Base-by-base conservation (phyloP, 2,888 invertebrate species). In the Auanema sp. region DNA sequence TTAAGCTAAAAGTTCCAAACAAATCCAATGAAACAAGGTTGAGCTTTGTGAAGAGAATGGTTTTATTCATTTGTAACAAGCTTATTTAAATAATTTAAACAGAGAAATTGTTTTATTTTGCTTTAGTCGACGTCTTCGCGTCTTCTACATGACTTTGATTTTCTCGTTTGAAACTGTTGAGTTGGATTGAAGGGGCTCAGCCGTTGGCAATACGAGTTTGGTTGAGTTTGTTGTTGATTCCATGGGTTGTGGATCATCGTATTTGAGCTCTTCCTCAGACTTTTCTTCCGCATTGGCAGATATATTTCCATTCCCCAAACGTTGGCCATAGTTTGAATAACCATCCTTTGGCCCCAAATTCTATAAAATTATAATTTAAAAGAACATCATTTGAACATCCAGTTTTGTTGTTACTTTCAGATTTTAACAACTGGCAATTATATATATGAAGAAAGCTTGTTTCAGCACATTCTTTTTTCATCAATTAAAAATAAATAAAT, bases 261-360 rank as follows among this genome's bases (percentile, higher is more conserved):
- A 47, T 10, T 21, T 47, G 16, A 47, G 47, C 21, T 47, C 10
- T 47, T 47, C 47, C 6, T 47, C 47, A 47, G 47, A 33, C 33
- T 33, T 8, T 33, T 33, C 33, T 33, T 33, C 33, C 33, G 3
- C 33, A 33, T 33, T 33, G 33, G 33, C 33, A 33, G 33, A 33
- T 49, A 24, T 40, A 44, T 33, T 24, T 62, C 62, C 57, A 49
- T 43, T 21, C 56, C 50, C 50, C 49, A 57, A 12, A 62, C 41
- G 50, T 62, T 53, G 42, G 23, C 41, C 62, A 51, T 62, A 41
- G 62, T 62, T 43, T 62, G 62, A n/a, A 62, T 56, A 49, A 62
- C 56, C 56, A 62, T 57, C 50, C 50, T 47, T 47, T 21, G 47
- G 16, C 47, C 47, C 21, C 47, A 18, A 5, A 16, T 47, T 21